These are phyloP conservation scores for Microctonus brassicae DNA, from an alignment of 2,888 invertebrate species.

Conservation along the genomic window DNA sequence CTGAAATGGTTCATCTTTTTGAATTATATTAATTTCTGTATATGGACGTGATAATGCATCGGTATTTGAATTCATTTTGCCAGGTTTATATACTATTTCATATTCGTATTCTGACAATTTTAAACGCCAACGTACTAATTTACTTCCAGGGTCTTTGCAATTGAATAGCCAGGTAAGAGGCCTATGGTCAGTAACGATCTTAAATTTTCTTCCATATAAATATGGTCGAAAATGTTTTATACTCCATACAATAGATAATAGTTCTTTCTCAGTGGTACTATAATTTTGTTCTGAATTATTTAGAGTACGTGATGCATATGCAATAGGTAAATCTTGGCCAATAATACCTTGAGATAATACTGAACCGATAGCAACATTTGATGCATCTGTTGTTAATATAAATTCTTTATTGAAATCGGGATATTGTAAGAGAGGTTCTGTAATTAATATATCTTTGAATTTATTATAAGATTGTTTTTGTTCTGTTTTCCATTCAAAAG, in stretches of 20 bases:
- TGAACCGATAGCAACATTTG: not conserved
- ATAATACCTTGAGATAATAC: not conserved
- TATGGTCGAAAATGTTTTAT: constrained; percentile 14
- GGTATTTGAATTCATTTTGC: not conserved
- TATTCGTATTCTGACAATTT: not conserved
- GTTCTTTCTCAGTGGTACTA: not conserved
- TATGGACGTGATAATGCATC: no score
- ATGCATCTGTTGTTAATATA: constrained; percentile 41
- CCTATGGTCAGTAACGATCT: not conserved
- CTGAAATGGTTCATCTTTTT: no score
- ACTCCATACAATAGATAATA: not conserved
- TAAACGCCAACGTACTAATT: not conserved
- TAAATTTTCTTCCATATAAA: not conserved
- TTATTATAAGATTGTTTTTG: constrained; percentile 35
- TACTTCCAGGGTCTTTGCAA: not conserved
- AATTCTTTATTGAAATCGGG: constrained; percentile 55
- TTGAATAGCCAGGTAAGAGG: not conserved
- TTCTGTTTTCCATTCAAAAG: constrained; percentile 34
- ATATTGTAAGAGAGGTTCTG: constrained; percentile 45
- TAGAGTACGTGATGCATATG: constrained; percentile 1
- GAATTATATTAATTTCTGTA: no score
- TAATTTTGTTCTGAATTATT: constrained; percentile 23
- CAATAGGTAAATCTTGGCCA: constrained; percentile 9
- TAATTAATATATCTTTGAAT: constrained; percentile 32
- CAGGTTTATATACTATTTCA: not conserved